A percentile compares a stretch with the other conserved stretches of the same genome.
Evolutionary conservation across 2,888 invertebrate genomes (phyloP).

Genomic region (Trichacis sp.): DNA sequence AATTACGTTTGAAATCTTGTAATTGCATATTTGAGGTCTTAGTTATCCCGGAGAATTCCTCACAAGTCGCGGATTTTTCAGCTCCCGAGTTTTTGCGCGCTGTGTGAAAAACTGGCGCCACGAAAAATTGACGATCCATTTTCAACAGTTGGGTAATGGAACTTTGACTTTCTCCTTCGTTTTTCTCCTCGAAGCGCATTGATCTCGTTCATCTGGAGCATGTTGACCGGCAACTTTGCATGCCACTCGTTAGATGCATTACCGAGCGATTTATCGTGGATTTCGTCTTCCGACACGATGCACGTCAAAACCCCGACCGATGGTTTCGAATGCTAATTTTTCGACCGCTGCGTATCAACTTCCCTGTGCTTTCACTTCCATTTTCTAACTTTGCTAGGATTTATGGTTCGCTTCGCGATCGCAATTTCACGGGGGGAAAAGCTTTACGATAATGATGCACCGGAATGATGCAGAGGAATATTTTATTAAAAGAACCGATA

Average conservation of each 20-base stretch:
- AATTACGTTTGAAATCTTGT: slow-evolving; percentile 49
- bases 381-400: neutral
- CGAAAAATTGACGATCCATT: slow-evolving; percentile 24
- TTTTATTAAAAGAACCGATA: too few relatives aligned
- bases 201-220: slow-evolving; percentile 1
- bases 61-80: neutral
- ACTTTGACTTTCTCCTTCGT: slow-evolving; percentile 23
- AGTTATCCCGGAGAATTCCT: slow-evolving; percentile 35
- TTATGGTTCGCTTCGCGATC: neutral
- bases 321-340: slow-evolving; percentile 3
- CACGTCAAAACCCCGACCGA: neutral
- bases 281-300: neutral
- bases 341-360: neutral
- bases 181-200: slow-evolving; percentile 24
- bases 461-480: too few relatives aligned
- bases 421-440: neutral
- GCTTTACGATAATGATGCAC: too few relatives aligned
- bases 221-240: slow-evolving; percentile 3
- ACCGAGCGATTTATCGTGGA: slow-evolving; percentile 2
- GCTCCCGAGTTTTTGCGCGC: too few relatives aligned
- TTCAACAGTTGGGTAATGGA: slow-evolving; percentile 26
- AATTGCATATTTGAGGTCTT: slow-evolving; percentile 50
- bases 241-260: slow-evolving; percentile 6
- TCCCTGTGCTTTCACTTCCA: neutral
- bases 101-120: slow-evolving; percentile 9